These are phyloP conservation scores for Tetraneura akinire DNA, from an alignment of 1,140 invertebrate genomes.

Conservation along the genomic window DNA sequence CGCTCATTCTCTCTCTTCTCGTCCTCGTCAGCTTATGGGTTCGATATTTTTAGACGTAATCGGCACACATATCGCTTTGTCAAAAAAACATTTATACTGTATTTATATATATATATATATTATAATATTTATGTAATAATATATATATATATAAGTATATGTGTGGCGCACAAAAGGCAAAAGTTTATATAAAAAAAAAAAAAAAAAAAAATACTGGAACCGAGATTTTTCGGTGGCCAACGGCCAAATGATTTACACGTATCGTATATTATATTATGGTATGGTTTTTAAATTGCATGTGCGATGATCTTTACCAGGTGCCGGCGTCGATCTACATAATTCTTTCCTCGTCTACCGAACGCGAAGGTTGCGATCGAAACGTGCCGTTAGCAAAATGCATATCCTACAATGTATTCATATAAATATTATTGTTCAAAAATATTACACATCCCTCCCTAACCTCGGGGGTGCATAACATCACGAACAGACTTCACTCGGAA, in stretches of 20 bases:
- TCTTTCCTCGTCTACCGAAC: not conserved
- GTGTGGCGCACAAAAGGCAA: too few relatives aligned
- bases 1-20: not conserved
- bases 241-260: conserved; percentile 24
- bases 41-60: conserved; percentile 43
- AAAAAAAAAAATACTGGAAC: not conserved
- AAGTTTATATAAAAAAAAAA: too few relatives aligned
- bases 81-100: not conserved
- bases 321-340: not conserved
- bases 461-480: too few relatives aligned
- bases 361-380: too few relatives aligned
- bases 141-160: too few relatives aligned
- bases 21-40: not conserved
- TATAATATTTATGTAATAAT: too few relatives aligned
- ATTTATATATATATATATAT: too few relatives aligned
- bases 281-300: conserved; percentile 23
- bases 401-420: too few relatives aligned
- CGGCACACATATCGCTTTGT: not conserved
- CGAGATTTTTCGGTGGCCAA: conserved; percentile 2
- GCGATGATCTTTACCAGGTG: conserved; percentile 40
- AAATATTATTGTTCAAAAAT: too few relatives aligned
- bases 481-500: too few relatives aligned
- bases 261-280: conserved; percentile 12
- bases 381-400: too few relatives aligned
- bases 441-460: too few relatives aligned